phyloP scores from a whole-genome alignment of 2,113 vertebrate genomes.

The Pelmatolapia mariae region DNA sequence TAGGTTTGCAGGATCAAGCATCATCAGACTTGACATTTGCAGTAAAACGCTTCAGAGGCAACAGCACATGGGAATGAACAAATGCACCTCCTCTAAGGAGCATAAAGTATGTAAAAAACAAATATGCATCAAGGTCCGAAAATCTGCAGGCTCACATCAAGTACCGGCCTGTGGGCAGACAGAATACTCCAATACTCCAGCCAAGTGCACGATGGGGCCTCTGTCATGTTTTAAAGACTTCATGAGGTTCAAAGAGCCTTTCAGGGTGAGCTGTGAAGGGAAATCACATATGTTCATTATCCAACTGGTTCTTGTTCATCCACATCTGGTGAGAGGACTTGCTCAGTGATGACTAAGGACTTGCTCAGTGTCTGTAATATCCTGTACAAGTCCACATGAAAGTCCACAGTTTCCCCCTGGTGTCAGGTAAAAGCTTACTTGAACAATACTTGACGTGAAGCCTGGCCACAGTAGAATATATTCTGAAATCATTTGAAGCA shows the following conservation, averaged over 20 bases:
- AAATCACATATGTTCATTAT: neutral
- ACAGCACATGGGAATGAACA: neutral
- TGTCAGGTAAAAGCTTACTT: neutral
- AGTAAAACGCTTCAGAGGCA: neutral
- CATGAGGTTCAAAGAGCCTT: neutral
- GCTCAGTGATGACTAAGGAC: neutral
- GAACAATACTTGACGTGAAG: neutral
- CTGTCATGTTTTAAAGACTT: neutral
- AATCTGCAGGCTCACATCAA: neutral
- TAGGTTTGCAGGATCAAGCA: neutral
- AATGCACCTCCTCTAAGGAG: neutral
- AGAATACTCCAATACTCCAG: neutral
- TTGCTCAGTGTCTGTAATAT: neutral
- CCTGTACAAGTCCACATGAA: neutral
- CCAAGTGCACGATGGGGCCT: neutral
- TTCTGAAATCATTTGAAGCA: neutral
- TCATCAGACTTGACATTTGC: neutral
- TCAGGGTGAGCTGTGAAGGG: neutral
- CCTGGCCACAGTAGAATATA: neutral
- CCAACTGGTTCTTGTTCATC: neutral
- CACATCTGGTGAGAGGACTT: neutral
- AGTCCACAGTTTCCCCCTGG: neutral
- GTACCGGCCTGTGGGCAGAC: neutral
- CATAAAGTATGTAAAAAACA: neutral
- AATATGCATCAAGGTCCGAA: neutral